Evolutionary conservation across 2,888 invertebrate species (phyloP).

Genomic region (Hydrotaea cyrtoneurina): DNA sequence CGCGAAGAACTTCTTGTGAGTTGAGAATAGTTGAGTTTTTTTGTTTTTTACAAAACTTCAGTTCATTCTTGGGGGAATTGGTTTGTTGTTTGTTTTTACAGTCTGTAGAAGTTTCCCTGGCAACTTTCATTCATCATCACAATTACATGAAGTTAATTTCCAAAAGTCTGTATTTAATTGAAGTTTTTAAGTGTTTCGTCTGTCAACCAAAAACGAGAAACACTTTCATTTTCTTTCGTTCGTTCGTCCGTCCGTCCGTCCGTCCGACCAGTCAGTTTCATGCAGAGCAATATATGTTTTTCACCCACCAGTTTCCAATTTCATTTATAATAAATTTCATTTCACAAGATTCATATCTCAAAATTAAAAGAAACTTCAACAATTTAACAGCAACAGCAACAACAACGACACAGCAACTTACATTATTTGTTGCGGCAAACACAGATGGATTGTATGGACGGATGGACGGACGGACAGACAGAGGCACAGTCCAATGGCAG

Average conservation of each 20-base stretch:
- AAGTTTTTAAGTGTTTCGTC: not conserved
- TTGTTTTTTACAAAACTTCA: too few species aligned
- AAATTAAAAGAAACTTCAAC: conserved; percentile 26
- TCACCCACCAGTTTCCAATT: conserved; percentile 38
- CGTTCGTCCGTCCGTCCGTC: not conserved
- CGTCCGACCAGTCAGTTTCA: not conserved
- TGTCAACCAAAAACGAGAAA: not conserved
- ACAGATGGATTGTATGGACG: not conserved
- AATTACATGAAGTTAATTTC: not conserved
- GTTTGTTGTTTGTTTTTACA: too few species aligned
- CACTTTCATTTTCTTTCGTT: conserved; percentile 24
- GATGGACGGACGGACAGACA: conserved; percentile 3
- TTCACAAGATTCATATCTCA: conserved; percentile 33
- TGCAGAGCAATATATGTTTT: not conserved
- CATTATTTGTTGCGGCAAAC: not conserved
- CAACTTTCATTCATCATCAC: too few species aligned
- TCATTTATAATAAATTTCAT: conserved; percentile 34
- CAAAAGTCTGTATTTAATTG: not conserved
- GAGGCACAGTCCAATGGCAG: not conserved
- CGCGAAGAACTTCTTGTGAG: too few species aligned
- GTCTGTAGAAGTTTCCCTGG: too few species aligned
- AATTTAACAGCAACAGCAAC: conserved; percentile 1
- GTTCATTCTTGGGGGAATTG: too few species aligned
- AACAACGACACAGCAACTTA: not conserved
- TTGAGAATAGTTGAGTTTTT: too few species aligned